These are phyloP conservation scores for Dermochelys coriacea DNA, from an alignment of 2,797 vertebrate species.

Conservation along the genomic window DNA sequence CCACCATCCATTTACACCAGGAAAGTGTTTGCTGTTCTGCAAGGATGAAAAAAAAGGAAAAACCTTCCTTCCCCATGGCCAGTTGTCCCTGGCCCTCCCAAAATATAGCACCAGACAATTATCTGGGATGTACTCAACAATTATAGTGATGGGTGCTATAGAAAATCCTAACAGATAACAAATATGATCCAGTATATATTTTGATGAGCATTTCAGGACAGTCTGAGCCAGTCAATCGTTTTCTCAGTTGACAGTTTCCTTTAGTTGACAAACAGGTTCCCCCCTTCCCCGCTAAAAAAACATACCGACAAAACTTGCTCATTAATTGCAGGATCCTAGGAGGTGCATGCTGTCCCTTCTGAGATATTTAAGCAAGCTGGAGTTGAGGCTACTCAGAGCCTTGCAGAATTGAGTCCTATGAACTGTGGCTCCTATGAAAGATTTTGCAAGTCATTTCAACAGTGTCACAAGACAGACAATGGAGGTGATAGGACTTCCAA, in stretches of 20 bases:
- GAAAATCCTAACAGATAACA: not conserved
- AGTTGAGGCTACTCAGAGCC: not conserved
- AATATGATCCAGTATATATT: not conserved
- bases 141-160: too few species aligned
- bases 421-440: not conserved
- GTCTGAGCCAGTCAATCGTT: not conserved
- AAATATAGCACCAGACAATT: not conserved
- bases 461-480: not conserved
- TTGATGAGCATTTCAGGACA: not conserved
- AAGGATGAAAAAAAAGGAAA: too few species aligned
- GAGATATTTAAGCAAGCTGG: not conserved
- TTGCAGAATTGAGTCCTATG: not conserved
- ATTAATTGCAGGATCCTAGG: not conserved
- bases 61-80: not conserved
- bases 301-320: not conserved
- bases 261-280: not conserved
- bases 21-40: too few species aligned
- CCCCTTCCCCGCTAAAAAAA: too few species aligned
- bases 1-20: not conserved
- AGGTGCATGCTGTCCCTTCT: not conserved
- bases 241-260: not conserved
- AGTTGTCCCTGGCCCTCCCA: not conserved
- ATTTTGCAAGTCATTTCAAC: not conserved
- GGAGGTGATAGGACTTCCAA: not conserved
- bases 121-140: not conserved